These are phyloP conservation scores for Motacilla tschutschensis DNA, from an alignment of 2,113 vertebrate genomes.

Conservation along the genomic window DNA sequence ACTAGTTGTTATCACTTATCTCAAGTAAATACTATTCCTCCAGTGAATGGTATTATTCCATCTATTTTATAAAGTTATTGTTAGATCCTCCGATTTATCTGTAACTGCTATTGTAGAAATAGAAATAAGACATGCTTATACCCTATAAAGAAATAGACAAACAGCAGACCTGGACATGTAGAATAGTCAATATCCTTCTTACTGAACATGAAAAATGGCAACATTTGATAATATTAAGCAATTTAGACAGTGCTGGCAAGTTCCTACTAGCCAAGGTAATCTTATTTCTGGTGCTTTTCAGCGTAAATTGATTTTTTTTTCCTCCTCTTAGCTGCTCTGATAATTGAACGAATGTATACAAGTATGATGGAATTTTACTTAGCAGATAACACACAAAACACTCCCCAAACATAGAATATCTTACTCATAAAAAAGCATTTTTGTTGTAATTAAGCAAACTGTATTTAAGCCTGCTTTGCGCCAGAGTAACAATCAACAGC, in stretches of 20 bases:
- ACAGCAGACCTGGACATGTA: conserved; percentile 9
- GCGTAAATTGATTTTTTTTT: conserved; percentile 72
- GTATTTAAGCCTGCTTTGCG: conserved; percentile 63
- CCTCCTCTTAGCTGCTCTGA: conserved; percentile 58
- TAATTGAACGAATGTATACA: conserved; percentile 77
- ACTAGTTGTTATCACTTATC: conserved; percentile 32
- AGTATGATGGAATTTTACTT: conserved; percentile 72
- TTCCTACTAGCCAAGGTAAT: conserved; percentile 69
- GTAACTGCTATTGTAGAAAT: conserved; percentile 13
- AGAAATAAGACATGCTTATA: conserved; percentile 29
- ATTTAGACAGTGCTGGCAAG: conserved; percentile 63
- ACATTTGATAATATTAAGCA: conserved; percentile 66
- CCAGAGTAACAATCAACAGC: conserved; percentile 67
- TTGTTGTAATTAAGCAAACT: conserved; percentile 75
- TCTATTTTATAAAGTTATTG: conserved; percentile 47
- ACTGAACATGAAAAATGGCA: conserved; percentile 51
- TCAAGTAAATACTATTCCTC: conserved; percentile 47
- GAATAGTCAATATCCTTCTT: conserved; percentile 37
- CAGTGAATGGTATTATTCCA: conserved; percentile 17
- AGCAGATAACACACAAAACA: conserved; percentile 65
- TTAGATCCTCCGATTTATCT: neutral
- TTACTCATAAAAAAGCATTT: conserved; percentile 72
- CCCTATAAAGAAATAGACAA: conserved; percentile 10
- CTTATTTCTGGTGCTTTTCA: conserved; percentile 74
- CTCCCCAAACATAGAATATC: conserved; percentile 58